Evolutionary conservation across 2,888 invertebrate species (phyloP).

Genomic region (Eilema caniola): DNA sequence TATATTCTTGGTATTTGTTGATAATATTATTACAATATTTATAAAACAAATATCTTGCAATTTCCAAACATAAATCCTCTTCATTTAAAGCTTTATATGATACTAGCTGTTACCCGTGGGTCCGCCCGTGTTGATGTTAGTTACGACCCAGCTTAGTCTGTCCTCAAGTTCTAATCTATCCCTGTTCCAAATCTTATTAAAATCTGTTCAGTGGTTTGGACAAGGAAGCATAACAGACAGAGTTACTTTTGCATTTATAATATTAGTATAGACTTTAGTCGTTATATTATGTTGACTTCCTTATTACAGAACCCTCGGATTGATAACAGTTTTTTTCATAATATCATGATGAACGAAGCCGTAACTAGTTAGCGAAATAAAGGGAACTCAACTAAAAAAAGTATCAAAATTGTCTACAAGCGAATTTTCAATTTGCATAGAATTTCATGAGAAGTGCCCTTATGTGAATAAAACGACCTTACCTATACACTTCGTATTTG

Average conservation of each 20-base stretch:
- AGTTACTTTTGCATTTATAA: no score
- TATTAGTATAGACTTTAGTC: background rate
- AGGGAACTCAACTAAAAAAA: background rate
- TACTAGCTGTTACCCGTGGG: no score
- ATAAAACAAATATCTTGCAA: background rate
- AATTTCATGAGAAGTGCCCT: background rate
- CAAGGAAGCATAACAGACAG: no score
- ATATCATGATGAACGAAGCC: background rate
- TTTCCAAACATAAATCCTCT: no score
- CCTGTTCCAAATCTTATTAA: no score
- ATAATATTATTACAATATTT: background rate
- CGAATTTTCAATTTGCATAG: background rate
- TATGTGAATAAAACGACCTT: background rate
- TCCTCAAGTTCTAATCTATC: no score
- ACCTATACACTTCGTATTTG: conserved; percentile 29
- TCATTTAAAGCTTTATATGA: no score
- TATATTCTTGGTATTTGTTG: background rate
- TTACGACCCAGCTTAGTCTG: no score
- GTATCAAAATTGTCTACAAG: background rate
- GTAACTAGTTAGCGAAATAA: background rate
- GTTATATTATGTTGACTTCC: background rate
- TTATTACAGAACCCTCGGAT: background rate
- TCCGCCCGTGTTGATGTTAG: no score
- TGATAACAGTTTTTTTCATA: background rate
- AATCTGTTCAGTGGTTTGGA: no score